A percentile compares a stretch with the other conserved stretches of the same genome.
Conservation (phyloP, 2,888 invertebrate species). For the Plusia festucae region DNA sequence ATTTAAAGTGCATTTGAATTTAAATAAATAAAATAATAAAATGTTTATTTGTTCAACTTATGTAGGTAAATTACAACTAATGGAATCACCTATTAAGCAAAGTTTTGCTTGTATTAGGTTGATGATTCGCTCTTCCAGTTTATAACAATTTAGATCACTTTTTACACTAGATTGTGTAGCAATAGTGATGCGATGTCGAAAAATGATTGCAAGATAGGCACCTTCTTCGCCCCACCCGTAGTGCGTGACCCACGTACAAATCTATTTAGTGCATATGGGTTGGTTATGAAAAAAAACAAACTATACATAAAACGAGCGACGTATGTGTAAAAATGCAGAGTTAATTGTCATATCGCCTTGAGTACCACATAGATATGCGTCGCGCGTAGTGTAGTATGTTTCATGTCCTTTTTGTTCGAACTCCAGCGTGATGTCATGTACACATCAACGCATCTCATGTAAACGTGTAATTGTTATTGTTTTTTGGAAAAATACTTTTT, state of each 20-base stretch:
- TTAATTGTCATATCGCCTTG: slow-evolving; percentile 67
- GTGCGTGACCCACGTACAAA: background rate
- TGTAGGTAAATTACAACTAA: too few species aligned
- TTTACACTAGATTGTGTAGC: background rate
- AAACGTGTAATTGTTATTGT: slow-evolving; percentile 27
- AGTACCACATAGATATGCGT: slow-evolving; percentile 73
- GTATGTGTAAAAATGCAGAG: slow-evolving; percentile 53
- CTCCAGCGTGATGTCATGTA: slow-evolving; percentile 69
- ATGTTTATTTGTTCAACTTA: too few species aligned
- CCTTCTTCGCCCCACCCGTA: too few species aligned
- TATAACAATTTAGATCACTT: background rate
- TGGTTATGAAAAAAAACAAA: slow-evolving; percentile 9
- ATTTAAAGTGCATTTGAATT: too few species aligned
- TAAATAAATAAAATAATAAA: too few species aligned
- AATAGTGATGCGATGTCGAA: background rate
- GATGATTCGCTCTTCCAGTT: too few species aligned
- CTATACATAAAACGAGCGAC: slow-evolving; percentile 17
- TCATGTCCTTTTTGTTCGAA: slow-evolving; percentile 67
- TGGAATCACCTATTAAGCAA: too few species aligned
- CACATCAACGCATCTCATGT: slow-evolving; percentile 31
- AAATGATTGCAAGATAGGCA: background rate
- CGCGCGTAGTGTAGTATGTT: slow-evolving; percentile 61
- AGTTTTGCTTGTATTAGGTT: too few species aligned
- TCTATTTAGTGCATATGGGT: background rate
- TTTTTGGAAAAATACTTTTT: background rate